phyloP scores from a whole-genome alignment of 2,888 invertebrate species.

The Amphipyra tragopoginis region DNA sequence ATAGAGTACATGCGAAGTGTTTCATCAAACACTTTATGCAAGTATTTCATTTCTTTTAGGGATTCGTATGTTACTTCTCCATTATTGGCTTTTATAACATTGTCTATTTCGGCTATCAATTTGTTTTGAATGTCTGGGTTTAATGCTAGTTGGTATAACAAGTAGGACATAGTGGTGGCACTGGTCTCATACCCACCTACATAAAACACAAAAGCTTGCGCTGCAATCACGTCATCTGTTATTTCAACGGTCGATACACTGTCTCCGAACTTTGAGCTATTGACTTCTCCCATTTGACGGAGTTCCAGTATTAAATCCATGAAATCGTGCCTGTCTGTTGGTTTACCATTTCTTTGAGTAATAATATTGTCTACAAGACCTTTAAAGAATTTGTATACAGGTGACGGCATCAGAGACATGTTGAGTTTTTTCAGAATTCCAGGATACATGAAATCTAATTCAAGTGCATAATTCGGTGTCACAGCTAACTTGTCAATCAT shows the following conservation, averaged over 20 bases:
- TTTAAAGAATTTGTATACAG: conserved; percentile 60
- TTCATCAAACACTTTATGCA: conserved; percentile 75
- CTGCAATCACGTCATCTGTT: conserved; percentile 71
- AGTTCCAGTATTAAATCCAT: conserved; percentile 73
- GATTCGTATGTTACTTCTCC: conserved; percentile 76
- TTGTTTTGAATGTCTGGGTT: conserved; percentile 77
- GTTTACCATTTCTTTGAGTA: conserved; percentile 64
- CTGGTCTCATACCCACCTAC: conserved; percentile 83
- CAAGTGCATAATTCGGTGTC: conserved; percentile 39
- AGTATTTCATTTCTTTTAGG: conserved; percentile 75
- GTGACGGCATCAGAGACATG: conserved; percentile 59
- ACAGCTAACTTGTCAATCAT: conserved; percentile 53
- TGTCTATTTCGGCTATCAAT: conserved; percentile 69
- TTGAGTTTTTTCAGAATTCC: conserved; percentile 67
- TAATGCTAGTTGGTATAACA: conserved; percentile 50
- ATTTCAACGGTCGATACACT: conserved; percentile 58
- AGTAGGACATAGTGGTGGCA: conserved; percentile 75
- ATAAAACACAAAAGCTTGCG: conserved; percentile 82
- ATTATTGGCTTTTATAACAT: conserved; percentile 63
- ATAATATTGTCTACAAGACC: conserved; percentile 62
- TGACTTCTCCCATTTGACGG: conserved; percentile 61
- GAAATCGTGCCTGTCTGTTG: conserved; percentile 69
- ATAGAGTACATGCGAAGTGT: conserved; percentile 84
- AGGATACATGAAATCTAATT: conserved; percentile 71
- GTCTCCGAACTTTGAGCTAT: conserved; percentile 54